Evolutionary conservation across 1,140 invertebrate genomes (phyloP).

Genomic region (Polyergus mexicanus): DNA sequence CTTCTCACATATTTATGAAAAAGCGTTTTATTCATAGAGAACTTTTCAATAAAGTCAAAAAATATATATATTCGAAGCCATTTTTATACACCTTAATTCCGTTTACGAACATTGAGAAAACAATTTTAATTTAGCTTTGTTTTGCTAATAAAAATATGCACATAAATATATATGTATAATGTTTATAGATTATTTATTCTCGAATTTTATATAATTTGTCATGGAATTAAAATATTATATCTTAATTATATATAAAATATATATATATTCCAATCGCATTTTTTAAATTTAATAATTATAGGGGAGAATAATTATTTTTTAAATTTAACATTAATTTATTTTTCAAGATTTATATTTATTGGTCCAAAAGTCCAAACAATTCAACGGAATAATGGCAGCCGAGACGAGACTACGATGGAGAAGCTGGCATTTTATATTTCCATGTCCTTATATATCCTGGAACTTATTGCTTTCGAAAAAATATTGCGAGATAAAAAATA

Average conservation of each 20-base stretch:
- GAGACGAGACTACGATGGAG: background rate
- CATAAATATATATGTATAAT: background rate
- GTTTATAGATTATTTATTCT: background rate
- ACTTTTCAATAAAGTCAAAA: background rate
- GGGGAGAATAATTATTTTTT: background rate
- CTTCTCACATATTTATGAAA: background rate
- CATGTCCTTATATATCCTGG: background rate
- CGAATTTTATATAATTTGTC: background rate
- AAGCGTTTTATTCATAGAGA: background rate
- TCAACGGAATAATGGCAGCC: background rate
- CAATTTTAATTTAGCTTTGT: background rate
- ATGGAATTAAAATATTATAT: background rate
- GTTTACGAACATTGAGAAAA: background rate
- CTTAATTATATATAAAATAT: too few relatives aligned
- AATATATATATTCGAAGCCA: background rate
- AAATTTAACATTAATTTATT: conserved; percentile 19
- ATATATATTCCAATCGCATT: too few relatives aligned
- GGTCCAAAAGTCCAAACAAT: background rate
- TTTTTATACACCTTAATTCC: background rate
- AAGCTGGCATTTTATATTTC: conserved; percentile 22
- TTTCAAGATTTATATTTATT: background rate
- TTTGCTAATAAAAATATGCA: background rate
- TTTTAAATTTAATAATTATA: background rate
- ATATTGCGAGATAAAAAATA: conserved; percentile 6
- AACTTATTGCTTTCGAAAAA: background rate